A percentile compares a stretch with the other conserved stretches of the same genome.
These are phyloP conservation scores for Aelia acuminata DNA, from an alignment of 2,888 invertebrate genomes.

Conservation along the genomic window DNA sequence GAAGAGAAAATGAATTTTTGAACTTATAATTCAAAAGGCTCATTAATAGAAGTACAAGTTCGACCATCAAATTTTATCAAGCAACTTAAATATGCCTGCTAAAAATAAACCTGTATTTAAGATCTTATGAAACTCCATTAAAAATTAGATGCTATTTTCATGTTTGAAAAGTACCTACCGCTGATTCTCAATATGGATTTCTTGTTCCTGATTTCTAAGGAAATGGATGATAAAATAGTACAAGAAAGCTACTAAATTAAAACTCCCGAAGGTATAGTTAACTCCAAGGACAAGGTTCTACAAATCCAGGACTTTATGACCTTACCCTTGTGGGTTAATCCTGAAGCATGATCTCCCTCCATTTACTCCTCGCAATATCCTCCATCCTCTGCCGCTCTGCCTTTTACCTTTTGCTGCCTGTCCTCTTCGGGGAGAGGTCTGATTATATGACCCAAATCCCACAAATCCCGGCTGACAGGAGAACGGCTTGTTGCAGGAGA, in stretches of 20 bases:
- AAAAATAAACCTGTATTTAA: too few species aligned
- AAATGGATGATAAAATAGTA: neutral
- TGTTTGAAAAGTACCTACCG: too few species aligned
- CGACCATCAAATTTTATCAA: too few species aligned
- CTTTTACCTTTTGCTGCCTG: neutral
- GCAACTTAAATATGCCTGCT: too few species aligned
- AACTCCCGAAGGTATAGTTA: neutral
- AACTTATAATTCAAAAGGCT: too few species aligned
- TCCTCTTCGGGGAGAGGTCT: neutral
- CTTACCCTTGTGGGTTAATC: constrained; percentile 20
- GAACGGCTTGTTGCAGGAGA: neutral
- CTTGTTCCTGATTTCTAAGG: neutral
- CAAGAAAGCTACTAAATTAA: neutral
- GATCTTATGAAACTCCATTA: too few species aligned
- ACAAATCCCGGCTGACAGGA: constrained; percentile 6
- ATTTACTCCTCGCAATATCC: constrained; percentile 4
- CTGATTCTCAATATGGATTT: neutral
- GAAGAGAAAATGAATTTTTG: too few species aligned
- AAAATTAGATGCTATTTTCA: too few species aligned
- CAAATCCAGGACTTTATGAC: neutral
- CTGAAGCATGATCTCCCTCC: neutral
- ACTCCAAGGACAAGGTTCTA: neutral
- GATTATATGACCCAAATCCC: constrained; percentile 35
- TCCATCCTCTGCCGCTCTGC: neutral
- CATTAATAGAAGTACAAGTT: too few species aligned